phyloP scores from a whole-genome alignment of 2,888 invertebrate species.

The Tortricodes alternella region DNA sequence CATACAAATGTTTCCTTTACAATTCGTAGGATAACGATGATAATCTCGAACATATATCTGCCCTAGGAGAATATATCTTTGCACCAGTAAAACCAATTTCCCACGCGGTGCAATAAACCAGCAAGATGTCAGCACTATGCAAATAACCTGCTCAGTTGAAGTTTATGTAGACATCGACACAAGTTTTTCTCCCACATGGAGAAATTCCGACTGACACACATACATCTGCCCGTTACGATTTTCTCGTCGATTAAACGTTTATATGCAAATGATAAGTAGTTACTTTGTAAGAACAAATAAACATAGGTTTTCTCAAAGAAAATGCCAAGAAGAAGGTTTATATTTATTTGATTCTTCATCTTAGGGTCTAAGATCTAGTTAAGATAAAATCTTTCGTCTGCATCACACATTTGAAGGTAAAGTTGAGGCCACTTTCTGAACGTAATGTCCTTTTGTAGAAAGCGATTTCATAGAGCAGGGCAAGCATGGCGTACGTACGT shows the following conservation, averaged over 20 bases:
- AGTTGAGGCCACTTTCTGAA: neutral
- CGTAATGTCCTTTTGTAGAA: slow-evolving; percentile 17
- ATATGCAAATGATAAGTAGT: slow-evolving; percentile 8
- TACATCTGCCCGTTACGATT: slow-evolving; percentile 3
- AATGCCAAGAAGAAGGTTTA: neutral
- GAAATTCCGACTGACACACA: slow-evolving; percentile 13
- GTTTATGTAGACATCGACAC: neutral
- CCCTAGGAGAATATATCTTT: neutral
- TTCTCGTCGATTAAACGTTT: slow-evolving; percentile 1
- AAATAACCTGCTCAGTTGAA: slow-evolving; percentile 6
- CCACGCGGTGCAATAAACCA: slow-evolving; percentile 6
- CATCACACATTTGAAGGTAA: neutral
- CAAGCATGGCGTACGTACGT: slow-evolving; percentile 12
- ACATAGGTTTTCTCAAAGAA: slow-evolving; percentile 14
- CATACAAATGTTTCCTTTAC: too few species aligned
- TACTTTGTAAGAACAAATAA: slow-evolving; percentile 14
- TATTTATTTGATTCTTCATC: neutral
- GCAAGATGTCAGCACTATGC: slow-evolving; percentile 3
- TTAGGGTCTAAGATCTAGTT: slow-evolving; percentile 2
- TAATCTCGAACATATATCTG: neutral
- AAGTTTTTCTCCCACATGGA: neutral
- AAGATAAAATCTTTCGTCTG: neutral
- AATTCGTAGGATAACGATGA: neutral
- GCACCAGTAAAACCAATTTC: neutral
- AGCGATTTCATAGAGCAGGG: slow-evolving; percentile 7